Conservation (phyloP, 2,113 vertebrate species). For the Phyllostomus hastatus region DNA sequence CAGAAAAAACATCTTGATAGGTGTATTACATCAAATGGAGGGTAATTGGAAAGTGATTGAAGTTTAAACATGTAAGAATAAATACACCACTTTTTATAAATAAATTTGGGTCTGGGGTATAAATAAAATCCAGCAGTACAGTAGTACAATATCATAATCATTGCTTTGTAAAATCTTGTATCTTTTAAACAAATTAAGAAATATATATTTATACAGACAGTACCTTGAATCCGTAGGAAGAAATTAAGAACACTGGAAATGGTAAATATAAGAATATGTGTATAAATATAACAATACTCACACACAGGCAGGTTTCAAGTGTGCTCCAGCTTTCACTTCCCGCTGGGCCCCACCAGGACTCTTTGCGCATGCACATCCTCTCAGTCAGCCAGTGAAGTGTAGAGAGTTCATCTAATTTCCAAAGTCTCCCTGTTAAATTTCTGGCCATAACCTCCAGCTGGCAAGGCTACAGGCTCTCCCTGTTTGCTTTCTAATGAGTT, state of each 20-base stretch:
- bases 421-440: not conserved
- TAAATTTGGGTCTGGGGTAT: not conserved
- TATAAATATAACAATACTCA: not conserved
- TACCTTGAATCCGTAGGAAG: not conserved
- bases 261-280: not conserved
- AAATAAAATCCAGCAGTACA: not conserved
- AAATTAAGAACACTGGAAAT: not conserved
- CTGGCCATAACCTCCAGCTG: not conserved
- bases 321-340: not conserved
- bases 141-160: not conserved
- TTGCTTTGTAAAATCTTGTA: not conserved
- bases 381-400: not conserved
- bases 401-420: not conserved
- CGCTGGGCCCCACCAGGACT: too few species aligned
- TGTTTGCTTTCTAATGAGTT: not conserved
- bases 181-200: not conserved
- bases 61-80: too few species aligned
- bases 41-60: too few species aligned
- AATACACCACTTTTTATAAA: too few species aligned
- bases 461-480: not conserved
- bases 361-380: not conserved
- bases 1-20: too few species aligned
- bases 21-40: too few species aligned
- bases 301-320: not conserved
- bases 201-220: not conserved